phyloP scores from a whole-genome alignment of 2,888 invertebrate genomes.

The Protodeltote pygarga region DNA sequence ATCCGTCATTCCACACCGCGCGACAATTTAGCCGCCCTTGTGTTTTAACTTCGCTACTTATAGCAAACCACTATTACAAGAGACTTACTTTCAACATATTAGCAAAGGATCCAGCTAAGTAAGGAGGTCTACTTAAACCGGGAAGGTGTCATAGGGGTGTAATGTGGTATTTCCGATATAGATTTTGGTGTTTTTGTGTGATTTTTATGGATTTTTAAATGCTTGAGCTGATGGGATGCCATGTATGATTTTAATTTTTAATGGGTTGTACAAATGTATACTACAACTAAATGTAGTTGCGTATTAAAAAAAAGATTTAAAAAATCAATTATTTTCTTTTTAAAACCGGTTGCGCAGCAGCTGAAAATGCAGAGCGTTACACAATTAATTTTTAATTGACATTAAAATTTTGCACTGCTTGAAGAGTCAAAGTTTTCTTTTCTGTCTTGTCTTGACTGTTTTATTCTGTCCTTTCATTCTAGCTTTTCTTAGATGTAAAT shows the following conservation, averaged over 20 bases:
- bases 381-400: no score
- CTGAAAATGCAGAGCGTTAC: no score
- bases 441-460: no score
- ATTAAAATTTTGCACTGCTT: no score
- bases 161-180: slow-evolving; percentile 82
- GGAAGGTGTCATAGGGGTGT: slow-evolving; percentile 57
- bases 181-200: slow-evolving; percentile 45
- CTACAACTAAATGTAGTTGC: no score
- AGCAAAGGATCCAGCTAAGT: not conserved
- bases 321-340: no score
- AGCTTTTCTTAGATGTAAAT: no score
- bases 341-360: no score
- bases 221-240: slow-evolving; percentile 11
- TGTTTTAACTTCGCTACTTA: slow-evolving; percentile 65
- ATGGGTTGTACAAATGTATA: not conserved
- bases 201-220: slow-evolving; percentile 49
- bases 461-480: no score
- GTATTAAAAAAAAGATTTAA: no score
- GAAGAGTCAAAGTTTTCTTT: no score
- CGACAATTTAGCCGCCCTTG: slow-evolving; percentile 71
- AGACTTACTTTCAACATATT: slow-evolving; percentile 28
- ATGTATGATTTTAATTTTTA: not conserved
- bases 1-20: slow-evolving; percentile 81
- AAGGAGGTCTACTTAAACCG: slow-evolving; percentile 41
- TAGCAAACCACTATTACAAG: slow-evolving; percentile 51